Evolutionary conservation across 1,140 invertebrate species (phyloP), one percentile per base, ranked within the genome.

Genomic region (Radopholus similis): DNA sequence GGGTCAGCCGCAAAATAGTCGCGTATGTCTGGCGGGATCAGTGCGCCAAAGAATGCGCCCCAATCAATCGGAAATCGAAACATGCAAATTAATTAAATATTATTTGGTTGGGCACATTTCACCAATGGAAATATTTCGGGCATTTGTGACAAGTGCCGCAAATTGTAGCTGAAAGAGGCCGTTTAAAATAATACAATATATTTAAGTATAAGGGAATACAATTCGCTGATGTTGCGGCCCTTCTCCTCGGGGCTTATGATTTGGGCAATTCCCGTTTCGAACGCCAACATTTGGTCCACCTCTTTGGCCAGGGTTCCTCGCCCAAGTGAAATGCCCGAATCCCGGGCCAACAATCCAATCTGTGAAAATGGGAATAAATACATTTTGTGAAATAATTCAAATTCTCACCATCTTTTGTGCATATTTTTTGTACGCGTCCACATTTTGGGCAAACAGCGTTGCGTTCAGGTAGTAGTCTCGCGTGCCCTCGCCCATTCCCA

Each of bases 381-480:
- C 38, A 13, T 42, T 13, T 13, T 11, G 18, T 13, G 38, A 11
- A 11, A 42, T 42, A n/a, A n/a, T 42, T 42, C 38, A 11, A 11
- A 42, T 42, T 11, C 11, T 18, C 38, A 66, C 66, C 28, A 70
- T 77, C 6, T 37, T 66, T 21, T 67, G 69, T 32, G 76, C 58
- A 44, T 76, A 75, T 21, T 64, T 49, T 37, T 70, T 47, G 37
- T 81, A 81, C 18, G 78, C 78, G 13, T 63, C 77, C 64, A 81
- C 60, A 63, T 81, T 80, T 37, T 81, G 77, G 4, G 49, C 78
- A 51, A 78, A 81, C 53, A 62, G 67, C 9, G 70, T 79, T 23
- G 78, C 73, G 55, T 81, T 81, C 53, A 81, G 58, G 44, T 82
- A 81, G 49, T 81, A 81, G 49, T 81, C 78, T 13, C 78, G 42